Percentiles rank a stretch among this genome's conserved stretches.
Conservation (phyloP, 2,797 vertebrate genomes). For the Rhinatrema bivittatum region DNA sequence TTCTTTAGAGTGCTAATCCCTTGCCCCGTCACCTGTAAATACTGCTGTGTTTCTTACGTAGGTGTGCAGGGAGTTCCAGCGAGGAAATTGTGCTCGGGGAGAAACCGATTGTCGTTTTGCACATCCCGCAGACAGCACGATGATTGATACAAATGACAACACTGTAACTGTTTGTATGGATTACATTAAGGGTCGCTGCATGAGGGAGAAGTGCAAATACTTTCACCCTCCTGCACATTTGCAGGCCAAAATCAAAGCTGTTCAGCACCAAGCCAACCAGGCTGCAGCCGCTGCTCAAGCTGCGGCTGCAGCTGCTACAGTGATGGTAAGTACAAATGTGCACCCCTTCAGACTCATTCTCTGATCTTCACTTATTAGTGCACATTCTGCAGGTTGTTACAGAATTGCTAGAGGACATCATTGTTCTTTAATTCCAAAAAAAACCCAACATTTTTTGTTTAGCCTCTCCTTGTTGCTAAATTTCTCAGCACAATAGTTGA, state of each 20-base stretch:
- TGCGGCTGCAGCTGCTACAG: slow-evolving; percentile 74
- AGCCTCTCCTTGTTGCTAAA: slow-evolving; percentile 41
- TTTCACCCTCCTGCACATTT: slow-evolving; percentile 99
- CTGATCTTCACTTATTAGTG: slow-evolving; percentile 21
- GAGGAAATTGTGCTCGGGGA: slow-evolving; percentile 94
- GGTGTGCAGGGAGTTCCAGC: slow-evolving; percentile 98
- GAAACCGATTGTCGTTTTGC: slow-evolving; percentile 98
- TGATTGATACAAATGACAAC: slow-evolving; percentile 97
- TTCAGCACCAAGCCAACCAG: slow-evolving; percentile 93
- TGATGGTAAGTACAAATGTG: slow-evolving; percentile 67
- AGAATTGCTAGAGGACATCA: slow-evolving; percentile 8
- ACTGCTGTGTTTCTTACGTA: slow-evolving; percentile 46
- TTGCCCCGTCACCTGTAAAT: too few species aligned
- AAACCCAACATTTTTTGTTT: too few species aligned
- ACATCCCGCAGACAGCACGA: slow-evolving; percentile 94
- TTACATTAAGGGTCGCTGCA: slow-evolving; percentile 99
- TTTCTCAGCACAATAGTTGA: slow-evolving; percentile 39
- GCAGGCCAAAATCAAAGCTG: slow-evolving; percentile 98
- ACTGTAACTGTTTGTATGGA: slow-evolving; percentile 99
- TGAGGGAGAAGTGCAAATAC: slow-evolving; percentile 99
- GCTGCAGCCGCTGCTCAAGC: slow-evolving; percentile 84
- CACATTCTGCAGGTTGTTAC: slow-evolving; percentile 4
- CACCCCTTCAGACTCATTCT: too few species aligned
- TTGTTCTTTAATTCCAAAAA: slow-evolving; percentile 33
- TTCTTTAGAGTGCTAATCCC: too few species aligned